phyloP scores from a whole-genome alignment of 2,113 vertebrate species.

The Grallaria varia region DNA sequence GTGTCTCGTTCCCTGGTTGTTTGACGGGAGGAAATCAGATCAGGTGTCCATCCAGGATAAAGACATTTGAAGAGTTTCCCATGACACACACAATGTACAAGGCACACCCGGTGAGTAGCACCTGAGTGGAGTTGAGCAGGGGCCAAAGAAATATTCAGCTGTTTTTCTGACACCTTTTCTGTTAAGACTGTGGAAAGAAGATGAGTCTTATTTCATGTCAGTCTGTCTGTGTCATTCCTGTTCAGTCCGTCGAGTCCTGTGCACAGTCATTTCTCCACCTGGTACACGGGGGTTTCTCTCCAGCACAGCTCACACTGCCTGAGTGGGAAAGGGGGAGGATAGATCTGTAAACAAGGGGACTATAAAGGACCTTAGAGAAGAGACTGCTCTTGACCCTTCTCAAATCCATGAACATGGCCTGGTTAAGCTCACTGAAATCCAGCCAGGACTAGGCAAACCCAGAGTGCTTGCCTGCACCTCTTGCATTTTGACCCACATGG shows the following conservation, averaged over 20 bases:
- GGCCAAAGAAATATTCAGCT: not conserved
- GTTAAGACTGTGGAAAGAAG: not conserved
- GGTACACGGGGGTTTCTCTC: not conserved
- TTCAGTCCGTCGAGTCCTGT: not conserved
- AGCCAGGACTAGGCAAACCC: not conserved
- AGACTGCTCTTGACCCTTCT: not conserved
- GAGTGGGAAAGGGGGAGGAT: not conserved
- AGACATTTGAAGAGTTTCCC: constrained; percentile 93
- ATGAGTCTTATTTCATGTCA: constrained; percentile 1
- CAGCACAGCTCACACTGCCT: not conserved
- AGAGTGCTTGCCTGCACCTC: not conserved
- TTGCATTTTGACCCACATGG: not conserved
- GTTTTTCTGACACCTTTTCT: constrained; percentile 5
- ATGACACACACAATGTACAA: constrained; percentile 86
- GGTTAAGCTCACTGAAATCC: not conserved
- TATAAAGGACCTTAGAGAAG: not conserved
- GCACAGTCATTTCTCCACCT: not conserved
- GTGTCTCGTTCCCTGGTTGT: constrained; percentile 88
- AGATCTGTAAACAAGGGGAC: not conserved
- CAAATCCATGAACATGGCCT: not conserved
- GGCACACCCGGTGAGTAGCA: constrained; percentile 81
- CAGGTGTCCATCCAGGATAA: constrained; percentile 83
- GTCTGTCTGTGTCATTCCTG: constrained; percentile 35
- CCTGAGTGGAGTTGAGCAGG: not conserved
- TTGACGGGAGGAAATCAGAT: constrained; percentile 82